phyloP scores from a whole-genome alignment of 1,140 invertebrate genomes.

The Phortica variegata region DNA sequence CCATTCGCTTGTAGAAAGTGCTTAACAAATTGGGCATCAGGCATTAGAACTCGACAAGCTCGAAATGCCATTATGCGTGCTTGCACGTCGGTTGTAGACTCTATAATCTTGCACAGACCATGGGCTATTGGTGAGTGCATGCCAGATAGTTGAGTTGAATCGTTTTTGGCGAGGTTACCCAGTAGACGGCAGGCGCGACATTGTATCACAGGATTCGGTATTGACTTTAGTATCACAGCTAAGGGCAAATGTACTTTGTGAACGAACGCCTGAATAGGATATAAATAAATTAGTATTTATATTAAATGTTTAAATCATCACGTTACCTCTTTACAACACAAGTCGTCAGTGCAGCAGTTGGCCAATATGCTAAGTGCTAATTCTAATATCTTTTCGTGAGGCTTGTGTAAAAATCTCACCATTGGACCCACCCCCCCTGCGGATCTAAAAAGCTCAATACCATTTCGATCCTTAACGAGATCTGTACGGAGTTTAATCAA shows the following conservation, averaged over 20 bases:
- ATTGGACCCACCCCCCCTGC: slow-evolving; percentile 45
- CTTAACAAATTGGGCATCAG: slow-evolving; percentile 39
- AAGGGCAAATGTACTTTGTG: slow-evolving; percentile 39
- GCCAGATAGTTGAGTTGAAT: slow-evolving; percentile 29
- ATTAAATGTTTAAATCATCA: neutral
- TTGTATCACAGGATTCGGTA: slow-evolving; percentile 51
- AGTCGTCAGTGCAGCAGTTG: slow-evolving; percentile 59
- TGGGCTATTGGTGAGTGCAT: slow-evolving; percentile 37
- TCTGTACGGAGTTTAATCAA: slow-evolving; percentile 51
- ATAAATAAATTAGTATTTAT: neutral
- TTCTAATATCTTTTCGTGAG: slow-evolving; percentile 57
- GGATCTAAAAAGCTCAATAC: slow-evolving; percentile 44
- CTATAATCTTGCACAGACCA: slow-evolving; percentile 47
- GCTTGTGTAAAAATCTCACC: slow-evolving; percentile 34
- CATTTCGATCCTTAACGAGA: slow-evolving; percentile 49
- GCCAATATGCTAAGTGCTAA: slow-evolving; percentile 60
- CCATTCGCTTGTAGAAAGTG: slow-evolving; percentile 40
- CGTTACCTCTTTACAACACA: slow-evolving; percentile 43
- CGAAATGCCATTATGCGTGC: slow-evolving; percentile 52
- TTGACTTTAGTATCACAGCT: slow-evolving; percentile 47
- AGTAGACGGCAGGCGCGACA: slow-evolving; percentile 48
- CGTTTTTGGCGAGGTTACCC: slow-evolving; percentile 49
- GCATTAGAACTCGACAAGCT: slow-evolving; percentile 42
- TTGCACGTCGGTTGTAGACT: slow-evolving; percentile 42
- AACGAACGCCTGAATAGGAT: slow-evolving; percentile 35